These are phyloP conservation scores for Nycteola revayana DNA, from an alignment of 2,888 invertebrate genomes.

Conservation along the genomic window DNA sequence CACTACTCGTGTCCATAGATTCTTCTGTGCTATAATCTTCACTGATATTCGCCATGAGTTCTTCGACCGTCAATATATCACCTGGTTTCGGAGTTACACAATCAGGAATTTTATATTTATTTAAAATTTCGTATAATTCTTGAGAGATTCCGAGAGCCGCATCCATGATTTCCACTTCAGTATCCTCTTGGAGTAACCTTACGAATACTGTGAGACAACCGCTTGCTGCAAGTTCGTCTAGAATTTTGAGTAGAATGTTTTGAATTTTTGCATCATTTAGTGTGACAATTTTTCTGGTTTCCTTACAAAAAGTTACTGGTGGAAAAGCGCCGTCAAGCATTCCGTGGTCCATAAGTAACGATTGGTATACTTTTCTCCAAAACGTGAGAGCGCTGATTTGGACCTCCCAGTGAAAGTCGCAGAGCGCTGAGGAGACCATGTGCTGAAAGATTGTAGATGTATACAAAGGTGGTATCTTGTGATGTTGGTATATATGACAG, in stretches of 20 bases:
- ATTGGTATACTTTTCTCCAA: conserved; percentile 86
- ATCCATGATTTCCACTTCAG: conserved; percentile 87
- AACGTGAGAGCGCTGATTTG: conserved; percentile 87
- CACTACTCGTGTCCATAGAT: conserved; percentile 20
- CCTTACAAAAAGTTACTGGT: conserved; percentile 89
- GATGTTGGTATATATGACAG: conserved; percentile 84
- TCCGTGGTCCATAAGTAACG: conserved; percentile 87
- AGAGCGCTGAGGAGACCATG: conserved; percentile 85
- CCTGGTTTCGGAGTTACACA: conserved; percentile 43
- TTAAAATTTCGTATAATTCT: conserved; percentile 77
- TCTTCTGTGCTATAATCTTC: conserved; percentile 49
- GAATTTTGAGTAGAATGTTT: conserved; percentile 83
- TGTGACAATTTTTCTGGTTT: conserved; percentile 88
- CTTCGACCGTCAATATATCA: conserved; percentile 46
- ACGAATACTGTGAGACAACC: conserved; percentile 88
- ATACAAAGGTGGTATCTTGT: conserved; percentile 79
- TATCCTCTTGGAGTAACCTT: conserved; percentile 84
- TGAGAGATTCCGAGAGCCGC: conserved; percentile 79
- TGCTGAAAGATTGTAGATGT: conserved; percentile 82
- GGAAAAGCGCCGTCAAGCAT: conserved; percentile 92
- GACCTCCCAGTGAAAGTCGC: conserved; percentile 92
- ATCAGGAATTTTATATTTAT: conserved; percentile 77
- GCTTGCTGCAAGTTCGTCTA: conserved; percentile 85
- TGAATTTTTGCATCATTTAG: conserved; percentile 86
- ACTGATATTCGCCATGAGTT: conserved; percentile 45